Evolutionary conservation across 2,113 vertebrate genomes (phyloP), one percentile per base, ranked within the genome.

Genomic region (Nibea coibor): DNA sequence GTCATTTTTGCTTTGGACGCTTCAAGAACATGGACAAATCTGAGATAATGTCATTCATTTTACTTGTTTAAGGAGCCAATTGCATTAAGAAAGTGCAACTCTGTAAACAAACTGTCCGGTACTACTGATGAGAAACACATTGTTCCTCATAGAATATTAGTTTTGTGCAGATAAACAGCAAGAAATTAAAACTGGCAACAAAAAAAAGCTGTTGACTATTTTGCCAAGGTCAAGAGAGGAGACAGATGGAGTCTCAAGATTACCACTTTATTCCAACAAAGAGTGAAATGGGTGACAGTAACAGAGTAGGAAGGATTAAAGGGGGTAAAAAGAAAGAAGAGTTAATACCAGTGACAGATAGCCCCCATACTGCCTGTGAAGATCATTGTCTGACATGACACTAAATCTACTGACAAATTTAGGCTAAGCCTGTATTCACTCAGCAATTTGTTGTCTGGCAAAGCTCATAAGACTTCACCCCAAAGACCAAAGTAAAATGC

Each of bases 211-310:
- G 72, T 39, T 56, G 3, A 35, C 35, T 12, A 42, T 68, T 74
- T 74, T 54, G 39, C 22, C 53, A 59, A 45, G 0, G 58, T 19
- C 14, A 72, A 67, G 39, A 74, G 12, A 22, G 69, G 15, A 22
- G 72, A 79, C 91, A 93, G 91, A 94, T 91, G 86, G 80, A 43
- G 43, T 7, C 73, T 56, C 57, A 82, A 78, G 63, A 88, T 87
- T 88, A 85, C 22, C 57, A 12, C 0, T 76, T 56, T 76, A 63
- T 75, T 73, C 56, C 59, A 86, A 75, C 22, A 78, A 77, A 84
- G 26, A 61, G 72, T 15, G 4, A 80, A 80, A 72, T 78, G 50
- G 58, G 69, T 79, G 76, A 83, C 69, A 74, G 45, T 70, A 22
- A 59, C 58, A 5, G 63, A 78, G 19, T 61, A 24, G 51, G 16